These are phyloP conservation scores for Prionace glauca DNA, from an alignment of 2,797 vertebrate genomes.

Conservation along the genomic window DNA sequence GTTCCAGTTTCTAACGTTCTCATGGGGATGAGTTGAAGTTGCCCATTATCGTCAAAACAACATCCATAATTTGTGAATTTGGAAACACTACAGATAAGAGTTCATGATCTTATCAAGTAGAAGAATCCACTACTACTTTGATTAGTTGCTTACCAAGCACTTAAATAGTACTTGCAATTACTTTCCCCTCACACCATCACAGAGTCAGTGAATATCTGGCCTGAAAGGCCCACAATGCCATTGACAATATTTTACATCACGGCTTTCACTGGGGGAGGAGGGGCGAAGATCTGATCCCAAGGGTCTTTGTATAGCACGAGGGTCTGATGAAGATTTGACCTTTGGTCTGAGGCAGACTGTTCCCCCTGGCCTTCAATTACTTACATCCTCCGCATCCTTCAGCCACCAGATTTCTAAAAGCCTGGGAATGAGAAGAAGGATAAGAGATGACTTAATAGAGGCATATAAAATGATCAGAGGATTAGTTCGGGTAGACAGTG, in stretches of 20 bases:
- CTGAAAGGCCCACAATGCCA: neutral
- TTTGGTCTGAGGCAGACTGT: neutral
- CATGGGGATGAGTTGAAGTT: neutral
- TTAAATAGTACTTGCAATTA: neutral
- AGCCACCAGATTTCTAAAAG: neutral
- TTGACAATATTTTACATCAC: neutral
- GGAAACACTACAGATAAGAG: neutral
- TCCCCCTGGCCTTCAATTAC: neutral
- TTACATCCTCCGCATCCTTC: neutral
- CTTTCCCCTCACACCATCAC: neutral
- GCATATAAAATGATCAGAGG: too few species aligned
- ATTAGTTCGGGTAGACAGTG: too few species aligned
- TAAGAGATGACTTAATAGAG: too few species aligned
- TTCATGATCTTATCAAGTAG: neutral
- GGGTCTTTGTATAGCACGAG: neutral
- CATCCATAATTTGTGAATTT: neutral
- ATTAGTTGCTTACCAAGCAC: neutral
- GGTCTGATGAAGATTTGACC: too few species aligned
- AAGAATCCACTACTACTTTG: neutral
- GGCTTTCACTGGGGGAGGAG: too few species aligned
- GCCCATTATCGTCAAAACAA: neutral
- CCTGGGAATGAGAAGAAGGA: too few species aligned
- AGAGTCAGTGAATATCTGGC: neutral
- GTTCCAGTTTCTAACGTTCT: too few species aligned
- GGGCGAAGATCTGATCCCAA: neutral